These are phyloP conservation scores for Enteromius anoplus DNA, from an alignment of 2,797 vertebrate species.

Conservation along the genomic window DNA sequence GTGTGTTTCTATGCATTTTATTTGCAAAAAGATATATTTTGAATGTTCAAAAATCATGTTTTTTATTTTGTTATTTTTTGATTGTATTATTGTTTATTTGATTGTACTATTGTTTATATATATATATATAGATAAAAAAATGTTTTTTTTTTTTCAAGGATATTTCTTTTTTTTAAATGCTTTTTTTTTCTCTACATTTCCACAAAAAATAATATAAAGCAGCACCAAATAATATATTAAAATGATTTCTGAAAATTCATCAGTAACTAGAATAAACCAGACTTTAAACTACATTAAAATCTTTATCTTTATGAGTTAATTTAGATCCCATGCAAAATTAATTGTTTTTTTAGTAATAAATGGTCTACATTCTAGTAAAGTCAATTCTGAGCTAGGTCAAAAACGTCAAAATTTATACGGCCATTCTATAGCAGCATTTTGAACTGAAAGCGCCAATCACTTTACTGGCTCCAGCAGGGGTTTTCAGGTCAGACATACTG, in stretches of 20 bases:
- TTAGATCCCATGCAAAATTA: background rate
- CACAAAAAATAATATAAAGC: too few species aligned
- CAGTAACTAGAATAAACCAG: background rate
- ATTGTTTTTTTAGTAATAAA: background rate
- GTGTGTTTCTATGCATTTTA: too few species aligned
- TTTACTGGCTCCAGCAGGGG: background rate
- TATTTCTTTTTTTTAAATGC: background rate
- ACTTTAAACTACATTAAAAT: background rate
- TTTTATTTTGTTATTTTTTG: too few species aligned
- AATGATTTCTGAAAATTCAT: background rate
- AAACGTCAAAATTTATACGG: background rate
- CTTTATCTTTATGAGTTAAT: background rate
- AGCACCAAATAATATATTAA: background rate
- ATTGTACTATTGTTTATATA: too few species aligned
- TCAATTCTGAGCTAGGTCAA: background rate
- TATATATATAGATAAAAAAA: too few species aligned
- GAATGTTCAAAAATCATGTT: too few species aligned
- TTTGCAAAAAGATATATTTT: too few species aligned
- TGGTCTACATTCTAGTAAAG: background rate
- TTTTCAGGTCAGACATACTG: background rate
- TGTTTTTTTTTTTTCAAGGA: background rate
- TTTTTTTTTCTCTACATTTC: too few species aligned
- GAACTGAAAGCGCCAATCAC: background rate
- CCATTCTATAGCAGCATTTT: background rate
- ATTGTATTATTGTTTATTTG: too few species aligned